Evolutionary conservation across 1,140 invertebrate genomes (phyloP).

Genomic region (Pseudachorutes palmiensis): DNA sequence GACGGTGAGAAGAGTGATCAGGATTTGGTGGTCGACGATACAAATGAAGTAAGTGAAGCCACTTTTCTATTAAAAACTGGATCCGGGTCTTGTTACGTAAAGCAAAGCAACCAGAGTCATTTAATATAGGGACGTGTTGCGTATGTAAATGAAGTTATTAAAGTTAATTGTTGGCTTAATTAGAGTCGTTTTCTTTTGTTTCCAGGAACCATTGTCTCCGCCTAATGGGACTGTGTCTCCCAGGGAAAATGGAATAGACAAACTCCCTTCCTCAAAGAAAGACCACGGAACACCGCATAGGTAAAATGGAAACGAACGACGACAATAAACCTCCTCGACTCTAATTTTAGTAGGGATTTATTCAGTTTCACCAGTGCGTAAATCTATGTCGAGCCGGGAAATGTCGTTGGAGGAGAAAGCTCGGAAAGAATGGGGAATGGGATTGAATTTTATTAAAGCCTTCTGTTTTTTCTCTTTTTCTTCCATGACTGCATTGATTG

Average conservation of each 20-base stretch:
- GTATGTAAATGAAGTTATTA: constrained; percentile 8
- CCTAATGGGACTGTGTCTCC: constrained; percentile 42
- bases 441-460: background rate
- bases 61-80: too few relatives aligned
- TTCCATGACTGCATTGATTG: constrained; percentile 1
- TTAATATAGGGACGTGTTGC: background rate
- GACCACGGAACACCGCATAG: constrained; percentile 42
- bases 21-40: constrained; percentile 54
- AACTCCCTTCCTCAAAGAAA: constrained; percentile 44
- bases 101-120: too few relatives aligned
- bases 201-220: constrained; percentile 36
- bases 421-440: background rate
- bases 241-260: constrained; percentile 44
- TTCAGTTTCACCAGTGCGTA: constrained; percentile 1
- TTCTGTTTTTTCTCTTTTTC: constrained; percentile 4
- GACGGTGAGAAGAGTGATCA: constrained; percentile 54
- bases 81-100: too few relatives aligned
- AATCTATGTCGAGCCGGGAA: constrained; percentile 1
- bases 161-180: constrained; percentile 20
- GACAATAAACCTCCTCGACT: background rate
- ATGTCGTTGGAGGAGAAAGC: background rate
- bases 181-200: constrained; percentile 20
- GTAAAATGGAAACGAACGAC: constrained; percentile 15
- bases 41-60: constrained; percentile 45
- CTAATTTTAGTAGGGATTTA: constrained; percentile 15